Base-by-base conservation (phyloP, 1,140 invertebrate genomes). In the Solenopsis invicta region DNA sequence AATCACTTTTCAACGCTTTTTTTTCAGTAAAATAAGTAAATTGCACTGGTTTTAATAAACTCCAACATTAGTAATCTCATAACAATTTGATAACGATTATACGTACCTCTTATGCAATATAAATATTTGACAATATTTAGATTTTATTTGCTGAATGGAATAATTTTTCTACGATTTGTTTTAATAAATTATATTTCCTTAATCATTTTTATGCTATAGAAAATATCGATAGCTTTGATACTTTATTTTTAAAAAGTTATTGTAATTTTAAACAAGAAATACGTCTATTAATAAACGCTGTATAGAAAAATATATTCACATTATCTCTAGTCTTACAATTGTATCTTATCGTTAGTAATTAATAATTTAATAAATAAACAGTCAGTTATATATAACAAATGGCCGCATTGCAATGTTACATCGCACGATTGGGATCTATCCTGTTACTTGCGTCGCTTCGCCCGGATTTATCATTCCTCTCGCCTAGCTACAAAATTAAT, bases 331-430 rank as follows among this genome's bases (percentile, higher is more conserved):
- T 69, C 41, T 69, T 69, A 61, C n/a, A 24, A 76, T 16, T 59
- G 21, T 24, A 61, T 13, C 21, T 61, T 76, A n/a, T n/a, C n/a
- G n/a, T n/a, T n/a, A 76, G 9, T 13, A 37, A 16, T 21, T 50
- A 67, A 50, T 67, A 74, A 72, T 50, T 66, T 48, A 56, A 52
- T 80, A 67, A 80, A 67, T 67, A 66, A 59, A 67, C 6, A 66
- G 45, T 80, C n/a, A 29, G 24, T 64, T 75, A 75, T 59, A n/a
- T 56, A 29, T 41, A 64, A 77, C 59, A 78, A 29, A 48, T 48
- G 5, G 45, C 61, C 2, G 45, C 4, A 21, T 50, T 37, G 6
- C 18, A 10, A 59, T 41, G 29, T 37, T 0, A 45, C 5, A 52
- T 54, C 52, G 41, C 34, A 13, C 62, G 13, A 69, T 24, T 69